These are phyloP conservation scores for Ceratitis capitata DNA, from an alignment of 1,140 invertebrate genomes.

Conservation along the genomic window DNA sequence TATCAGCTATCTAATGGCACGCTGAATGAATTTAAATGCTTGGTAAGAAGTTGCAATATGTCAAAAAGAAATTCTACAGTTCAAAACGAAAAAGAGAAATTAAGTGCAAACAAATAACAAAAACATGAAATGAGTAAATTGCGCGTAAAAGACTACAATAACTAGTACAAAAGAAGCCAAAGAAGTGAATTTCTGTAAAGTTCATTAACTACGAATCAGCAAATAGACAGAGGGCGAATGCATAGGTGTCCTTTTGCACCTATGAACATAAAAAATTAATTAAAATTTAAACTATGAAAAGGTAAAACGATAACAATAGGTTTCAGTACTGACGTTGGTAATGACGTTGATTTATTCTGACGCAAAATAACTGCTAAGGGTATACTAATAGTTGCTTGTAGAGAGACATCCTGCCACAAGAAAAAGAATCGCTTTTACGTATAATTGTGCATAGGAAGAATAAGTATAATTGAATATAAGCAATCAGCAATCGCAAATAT, in stretches of 20 bases:
- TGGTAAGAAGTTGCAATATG: background rate
- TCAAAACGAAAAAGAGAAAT: background rate
- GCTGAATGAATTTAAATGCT: background rate
- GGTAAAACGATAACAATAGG: background rate
- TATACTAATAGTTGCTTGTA: no score
- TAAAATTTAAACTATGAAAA: no score
- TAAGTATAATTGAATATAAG: no score
- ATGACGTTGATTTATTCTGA: background rate
- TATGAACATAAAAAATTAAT: no score
- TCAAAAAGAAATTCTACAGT: background rate
- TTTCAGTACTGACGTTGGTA: background rate
- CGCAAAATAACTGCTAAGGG: background rate
- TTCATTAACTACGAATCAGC: no score
- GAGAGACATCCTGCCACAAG: no score
- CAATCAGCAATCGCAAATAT: no score
- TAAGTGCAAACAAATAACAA: background rate
- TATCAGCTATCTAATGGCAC: background rate
- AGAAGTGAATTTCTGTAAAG: background rate
- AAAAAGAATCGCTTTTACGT: no score
- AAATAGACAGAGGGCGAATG: no score
- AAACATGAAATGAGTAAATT: background rate
- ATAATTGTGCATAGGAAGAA: no score
- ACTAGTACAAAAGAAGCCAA: background rate
- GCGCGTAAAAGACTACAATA: background rate
- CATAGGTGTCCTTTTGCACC: no score